phyloP scores from a whole-genome alignment of 2,888 invertebrate species.

The Eupithecia pulchellata region DNA sequence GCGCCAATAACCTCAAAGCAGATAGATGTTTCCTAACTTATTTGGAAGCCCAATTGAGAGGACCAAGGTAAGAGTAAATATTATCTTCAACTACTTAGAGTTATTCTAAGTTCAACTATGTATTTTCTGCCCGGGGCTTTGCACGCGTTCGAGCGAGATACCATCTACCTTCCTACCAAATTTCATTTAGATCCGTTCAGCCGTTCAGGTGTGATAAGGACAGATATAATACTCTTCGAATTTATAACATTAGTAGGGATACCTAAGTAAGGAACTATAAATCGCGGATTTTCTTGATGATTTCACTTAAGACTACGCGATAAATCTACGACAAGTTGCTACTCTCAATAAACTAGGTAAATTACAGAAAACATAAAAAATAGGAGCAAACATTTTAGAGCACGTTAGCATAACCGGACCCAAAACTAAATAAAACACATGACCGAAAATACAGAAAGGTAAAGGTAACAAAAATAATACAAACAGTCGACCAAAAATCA shows the following conservation, averaged over 20 bases:
- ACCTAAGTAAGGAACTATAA: neutral
- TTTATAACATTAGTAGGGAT: no score
- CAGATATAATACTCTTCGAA: no score
- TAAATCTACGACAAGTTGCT: neutral
- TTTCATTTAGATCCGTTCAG: no score
- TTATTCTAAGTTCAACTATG: no score
- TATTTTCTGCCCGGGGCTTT: no score
- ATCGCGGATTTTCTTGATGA: neutral
- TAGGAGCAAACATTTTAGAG: neutral
- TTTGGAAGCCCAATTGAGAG: neutral
- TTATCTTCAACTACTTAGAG: neutral
- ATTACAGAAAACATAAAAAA: neutral
- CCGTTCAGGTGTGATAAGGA: no score
- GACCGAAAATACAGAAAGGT: slow-evolving; percentile 39
- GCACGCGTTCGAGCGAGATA: no score
- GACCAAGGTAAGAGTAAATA: neutral
- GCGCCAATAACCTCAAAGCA: neutral
- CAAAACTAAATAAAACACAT: slow-evolving; percentile 38
- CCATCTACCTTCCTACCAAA: no score
- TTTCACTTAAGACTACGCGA: no score
- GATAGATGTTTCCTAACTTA: neutral
- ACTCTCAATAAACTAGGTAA: neutral
- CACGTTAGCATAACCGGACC: slow-evolving; percentile 6
- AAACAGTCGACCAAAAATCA: slow-evolving; percentile 23
- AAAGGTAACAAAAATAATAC: slow-evolving; percentile 19